These are phyloP conservation scores for Limonius californicus DNA, from an alignment of 1,140 invertebrate species.

Conservation along the genomic window DNA sequence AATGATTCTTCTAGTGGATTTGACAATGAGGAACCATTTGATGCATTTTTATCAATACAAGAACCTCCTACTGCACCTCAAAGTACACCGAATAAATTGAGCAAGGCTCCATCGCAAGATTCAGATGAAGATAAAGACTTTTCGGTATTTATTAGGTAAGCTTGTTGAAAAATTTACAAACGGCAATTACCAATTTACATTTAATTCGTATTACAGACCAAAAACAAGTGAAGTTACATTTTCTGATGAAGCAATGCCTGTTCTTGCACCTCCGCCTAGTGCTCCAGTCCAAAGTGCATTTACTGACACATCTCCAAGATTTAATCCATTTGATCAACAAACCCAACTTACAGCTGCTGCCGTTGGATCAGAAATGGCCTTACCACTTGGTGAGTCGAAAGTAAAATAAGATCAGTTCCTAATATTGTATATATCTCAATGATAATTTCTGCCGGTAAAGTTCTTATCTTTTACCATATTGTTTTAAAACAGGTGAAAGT, in stretches of 20 bases:
- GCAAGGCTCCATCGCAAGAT: constrained; percentile 66
- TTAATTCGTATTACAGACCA: constrained; percentile 53
- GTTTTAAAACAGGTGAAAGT: neutral
- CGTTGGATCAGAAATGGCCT: constrained; percentile 25
- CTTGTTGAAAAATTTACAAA: constrained; percentile 24
- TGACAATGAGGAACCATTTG: constrained; percentile 65
- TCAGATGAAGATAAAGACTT: constrained; percentile 75
- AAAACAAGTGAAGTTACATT: constrained; percentile 48
- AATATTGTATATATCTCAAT: too few relatives aligned
- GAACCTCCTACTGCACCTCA: constrained; percentile 63
- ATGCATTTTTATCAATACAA: constrained; percentile 77
- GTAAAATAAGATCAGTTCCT: neutral
- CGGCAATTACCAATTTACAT: constrained; percentile 39
- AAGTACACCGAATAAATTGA: constrained; percentile 52
- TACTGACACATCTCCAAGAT: constrained; percentile 51
- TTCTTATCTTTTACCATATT: neutral
- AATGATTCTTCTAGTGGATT: constrained; percentile 32
- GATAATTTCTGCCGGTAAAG: too few relatives aligned
- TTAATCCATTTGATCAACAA: constrained; percentile 76
- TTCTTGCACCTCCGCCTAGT: constrained; percentile 69
- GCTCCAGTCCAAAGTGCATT: constrained; percentile 53
- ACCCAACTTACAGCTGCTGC: constrained; percentile 51
- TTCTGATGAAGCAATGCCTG: constrained; percentile 57
- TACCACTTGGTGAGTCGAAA: constrained; percentile 34
- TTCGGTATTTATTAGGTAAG: constrained; percentile 71